Evolutionary conservation across 2,113 vertebrate species (phyloP), one percentile per base, ranked within the genome.

Genomic region (Poeciliopsis turrubarensis): DNA sequence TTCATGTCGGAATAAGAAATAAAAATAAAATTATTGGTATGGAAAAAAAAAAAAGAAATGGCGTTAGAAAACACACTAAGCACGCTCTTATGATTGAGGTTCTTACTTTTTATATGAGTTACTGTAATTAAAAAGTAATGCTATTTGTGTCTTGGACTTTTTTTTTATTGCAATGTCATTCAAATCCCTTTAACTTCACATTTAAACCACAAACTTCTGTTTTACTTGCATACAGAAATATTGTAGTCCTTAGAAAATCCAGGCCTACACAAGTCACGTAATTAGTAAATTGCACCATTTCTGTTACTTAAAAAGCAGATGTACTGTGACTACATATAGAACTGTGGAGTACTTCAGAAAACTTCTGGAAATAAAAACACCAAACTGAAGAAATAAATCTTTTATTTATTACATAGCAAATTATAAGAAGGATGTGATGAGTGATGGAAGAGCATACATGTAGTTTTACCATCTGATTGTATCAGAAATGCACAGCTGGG

Each of bases 41-140:
- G 63, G 84, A 81, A 65, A 39, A 75, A 81, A 65, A 39, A 75
- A 41, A 41, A 3, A 39, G 39, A 34, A 81, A 44, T 81, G 85
- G 89, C 89, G 91, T 86, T 90, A 76, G 82, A 85, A 77, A 80
- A 82, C 65, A 85, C 87, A 89, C 79, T 85, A 91, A 74, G 82
- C 89, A 88, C 71, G 84, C 88, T 86, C 64, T 88, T 81, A 74
- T 86, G 80, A 92, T 93, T 79, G 81, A 89, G 64, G 70, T 92
- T 92, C 85, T 80, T 88, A 91, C 81, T 92, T 94, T 94, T 94
- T 80, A 93, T 87, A 65, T 57, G 44, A 73, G 85, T 85, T 89
- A 92, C 75, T 94, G 92, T 94, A 93, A 94, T 93, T 94, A 94
- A 95, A 94, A 87, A 80, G 62, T 64, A 83, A 89, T 87, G 87